Base-by-base conservation (phyloP, 2,113 vertebrate genomes). In the Origma solitaria region DNA sequence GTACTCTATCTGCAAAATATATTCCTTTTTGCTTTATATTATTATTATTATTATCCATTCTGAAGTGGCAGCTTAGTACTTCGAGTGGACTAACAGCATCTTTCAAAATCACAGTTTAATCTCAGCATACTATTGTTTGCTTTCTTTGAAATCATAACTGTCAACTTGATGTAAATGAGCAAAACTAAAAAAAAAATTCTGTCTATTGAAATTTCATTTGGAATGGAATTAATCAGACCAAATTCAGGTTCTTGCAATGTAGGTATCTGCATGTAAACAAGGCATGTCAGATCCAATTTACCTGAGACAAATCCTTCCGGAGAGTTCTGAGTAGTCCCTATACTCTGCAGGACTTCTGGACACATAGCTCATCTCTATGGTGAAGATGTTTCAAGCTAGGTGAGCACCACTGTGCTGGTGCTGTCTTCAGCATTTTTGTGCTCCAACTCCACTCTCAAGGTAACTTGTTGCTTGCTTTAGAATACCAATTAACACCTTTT, bases 61-160 rank as follows among this genome's bases (percentile, higher is more conserved):
- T 91, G 58, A 90, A 88, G 69, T 81, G 65, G 22, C 44, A 95
- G 57, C 71, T 89, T 47, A 82, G 71, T 69, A 79, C 58, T 90
- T 94, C 44, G 77, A 42, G 76, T 54, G 70, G 38, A 90, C n/a
- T 77, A 93, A 62, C 16, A 82, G 42, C 23, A 92, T 76, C 19
- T 87, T 94, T 96, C 73, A 94, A 71, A 93, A 71, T 40, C 75
- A 66, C 27, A 68, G 47, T 81, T 78, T 95, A 82, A 77, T 69
- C 56, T 65, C 33, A 76, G 8, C 2, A 58, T 68, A 50, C 10
- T 24, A 25, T 4, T 27, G 54, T 76, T 78, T 45, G 31, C 35
- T 87, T 71, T 62, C 27, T 83, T 87, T 58, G 79, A 93, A 91
- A 88, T 69, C 15, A 61, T 79, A 24, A 44, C 28, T 64, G 96